Evolutionary conservation across 2,113 vertebrate species (phyloP).

Genomic region (Platichthys flesus): DNA sequence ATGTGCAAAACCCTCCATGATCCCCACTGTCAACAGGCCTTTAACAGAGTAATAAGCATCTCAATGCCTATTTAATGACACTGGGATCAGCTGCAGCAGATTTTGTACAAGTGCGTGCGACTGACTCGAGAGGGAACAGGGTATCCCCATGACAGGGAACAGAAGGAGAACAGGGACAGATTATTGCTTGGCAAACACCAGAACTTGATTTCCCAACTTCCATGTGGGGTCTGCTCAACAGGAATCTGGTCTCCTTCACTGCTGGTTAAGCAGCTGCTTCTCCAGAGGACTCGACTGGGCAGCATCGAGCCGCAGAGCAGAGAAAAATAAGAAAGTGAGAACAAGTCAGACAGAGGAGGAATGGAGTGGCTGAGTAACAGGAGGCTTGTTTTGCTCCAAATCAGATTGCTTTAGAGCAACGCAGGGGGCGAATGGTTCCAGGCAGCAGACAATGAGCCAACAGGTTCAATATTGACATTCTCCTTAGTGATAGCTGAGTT

Average conservation of each 20-base stretch:
- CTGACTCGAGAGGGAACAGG: constrained; percentile 41
- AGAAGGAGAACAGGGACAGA: constrained; percentile 42
- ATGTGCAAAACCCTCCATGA: constrained; percentile 7
- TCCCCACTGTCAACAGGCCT: constrained; percentile 13
- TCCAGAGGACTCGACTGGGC: constrained; percentile 53
- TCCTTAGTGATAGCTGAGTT: constrained; percentile 77
- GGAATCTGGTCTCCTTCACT: constrained; percentile 65
- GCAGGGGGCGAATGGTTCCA: constrained; percentile 76
- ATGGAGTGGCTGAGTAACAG: constrained; percentile 43
- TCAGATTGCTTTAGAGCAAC: constrained; percentile 77
- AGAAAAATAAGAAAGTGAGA: constrained; percentile 37
- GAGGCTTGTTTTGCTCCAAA: constrained; percentile 69
- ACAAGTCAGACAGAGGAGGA: constrained; percentile 42
- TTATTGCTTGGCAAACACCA: constrained; percentile 72
- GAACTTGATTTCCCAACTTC: constrained; percentile 77
- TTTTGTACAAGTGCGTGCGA: constrained; percentile 9
- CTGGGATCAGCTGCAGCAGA: not conserved
- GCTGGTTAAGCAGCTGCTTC: constrained; percentile 72
- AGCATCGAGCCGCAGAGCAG: constrained; percentile 37
- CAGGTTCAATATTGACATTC: constrained; percentile 84
- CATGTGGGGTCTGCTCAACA: constrained; percentile 76
- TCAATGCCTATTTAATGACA: constrained; percentile 20
- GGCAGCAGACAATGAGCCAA: constrained; percentile 78
- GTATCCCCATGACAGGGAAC: constrained; percentile 50
- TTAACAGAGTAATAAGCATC: constrained; percentile 13